phyloP scores from a whole-genome alignment of 35 echinoderm and acorn worm genomes.

The Strongylocentrotus purpuratus region DNA sequence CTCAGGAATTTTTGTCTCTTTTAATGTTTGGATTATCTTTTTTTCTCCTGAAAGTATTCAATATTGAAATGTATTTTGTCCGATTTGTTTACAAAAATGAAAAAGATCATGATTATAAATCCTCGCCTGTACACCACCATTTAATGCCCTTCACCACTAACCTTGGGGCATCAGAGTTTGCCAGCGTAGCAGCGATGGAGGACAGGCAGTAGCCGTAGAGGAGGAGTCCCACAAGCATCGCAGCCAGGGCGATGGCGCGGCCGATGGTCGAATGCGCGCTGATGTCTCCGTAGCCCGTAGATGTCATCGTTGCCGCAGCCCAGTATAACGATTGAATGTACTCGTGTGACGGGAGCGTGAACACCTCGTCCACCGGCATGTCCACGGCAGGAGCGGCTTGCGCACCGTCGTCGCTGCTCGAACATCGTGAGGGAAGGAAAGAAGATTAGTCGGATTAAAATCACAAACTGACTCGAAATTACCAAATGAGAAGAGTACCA shows the following conservation, averaged over 20 bases:
- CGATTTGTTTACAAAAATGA: no score
- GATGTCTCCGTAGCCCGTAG: constrained; percentile 98
- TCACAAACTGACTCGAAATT: background rate
- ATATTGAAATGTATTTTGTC: no score
- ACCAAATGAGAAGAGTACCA: background rate
- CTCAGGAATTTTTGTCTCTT: no score
- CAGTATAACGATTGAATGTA: constrained; percentile 96
- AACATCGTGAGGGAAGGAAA: background rate
- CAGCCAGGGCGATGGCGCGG: constrained; percentile 77
- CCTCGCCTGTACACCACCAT: no score
- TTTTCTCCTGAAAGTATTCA: no score
- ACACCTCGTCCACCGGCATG: background rate
- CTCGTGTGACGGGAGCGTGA: constrained; percentile 60
- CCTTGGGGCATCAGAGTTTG: constrained; percentile 96
- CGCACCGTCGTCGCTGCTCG: constrained; percentile 6
- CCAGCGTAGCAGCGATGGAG: constrained; percentile 94
- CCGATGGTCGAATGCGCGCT: constrained; percentile 94
- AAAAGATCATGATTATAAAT: no score
- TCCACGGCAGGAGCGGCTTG: background rate
- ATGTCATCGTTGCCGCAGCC: constrained; percentile 99
- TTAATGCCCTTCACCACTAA: background rate
- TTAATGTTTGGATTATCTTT: no score
- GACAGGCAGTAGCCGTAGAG: constrained; percentile 98
- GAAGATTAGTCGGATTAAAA: background rate
- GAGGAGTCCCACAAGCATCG: constrained; percentile 93